Percentiles rank a stretch among this genome's conserved stretches.
Evolutionary conservation across 2,113 vertebrate genomes (phyloP).

Genomic region (Dasyprocta punctata): DNA sequence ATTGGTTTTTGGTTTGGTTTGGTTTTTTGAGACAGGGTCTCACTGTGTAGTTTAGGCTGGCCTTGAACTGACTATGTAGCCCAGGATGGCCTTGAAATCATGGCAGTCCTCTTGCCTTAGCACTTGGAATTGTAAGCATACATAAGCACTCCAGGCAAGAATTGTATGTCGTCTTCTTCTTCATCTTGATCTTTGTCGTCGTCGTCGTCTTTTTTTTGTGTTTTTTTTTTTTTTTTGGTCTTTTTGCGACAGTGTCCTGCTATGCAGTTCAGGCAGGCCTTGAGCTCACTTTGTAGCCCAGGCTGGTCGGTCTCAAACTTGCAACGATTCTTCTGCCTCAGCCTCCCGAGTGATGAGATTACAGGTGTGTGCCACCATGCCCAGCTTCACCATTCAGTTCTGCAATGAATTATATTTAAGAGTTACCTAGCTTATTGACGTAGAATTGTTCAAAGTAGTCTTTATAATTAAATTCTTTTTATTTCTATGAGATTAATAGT

Average conservation of each 20-base stretch:
- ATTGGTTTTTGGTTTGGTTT: neutral
- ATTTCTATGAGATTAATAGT: neutral
- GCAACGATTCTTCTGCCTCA: neutral
- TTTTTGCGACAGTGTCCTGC: neutral
- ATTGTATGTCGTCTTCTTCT: too few relatives aligned
- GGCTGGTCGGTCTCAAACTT: neutral
- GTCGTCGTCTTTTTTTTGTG: too few relatives aligned
- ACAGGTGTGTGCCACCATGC: rapidly evolving
- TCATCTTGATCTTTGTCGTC: too few relatives aligned
- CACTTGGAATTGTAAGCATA: too few relatives aligned
- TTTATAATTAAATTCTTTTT: neutral
- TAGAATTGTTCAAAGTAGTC: neutral
- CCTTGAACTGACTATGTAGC: neutral
- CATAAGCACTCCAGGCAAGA: too few relatives aligned
- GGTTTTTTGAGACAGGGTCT: neutral
- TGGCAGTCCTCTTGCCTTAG: neutral
- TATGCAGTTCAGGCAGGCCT: neutral
- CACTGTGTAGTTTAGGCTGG: neutral
- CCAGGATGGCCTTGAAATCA: neutral
- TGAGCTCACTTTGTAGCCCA: neutral
- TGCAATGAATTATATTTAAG: neutral
- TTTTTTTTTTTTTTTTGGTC: neutral
- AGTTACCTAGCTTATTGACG: neutral
- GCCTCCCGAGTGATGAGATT: neutral
- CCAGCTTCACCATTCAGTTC: neutral